A percentile compares a stretch with the other conserved stretches of the same genome.
These are phyloP conservation scores for Cheilosia impressa DNA, from an alignment of 2,888 invertebrate species.

Conservation along the genomic window DNA sequence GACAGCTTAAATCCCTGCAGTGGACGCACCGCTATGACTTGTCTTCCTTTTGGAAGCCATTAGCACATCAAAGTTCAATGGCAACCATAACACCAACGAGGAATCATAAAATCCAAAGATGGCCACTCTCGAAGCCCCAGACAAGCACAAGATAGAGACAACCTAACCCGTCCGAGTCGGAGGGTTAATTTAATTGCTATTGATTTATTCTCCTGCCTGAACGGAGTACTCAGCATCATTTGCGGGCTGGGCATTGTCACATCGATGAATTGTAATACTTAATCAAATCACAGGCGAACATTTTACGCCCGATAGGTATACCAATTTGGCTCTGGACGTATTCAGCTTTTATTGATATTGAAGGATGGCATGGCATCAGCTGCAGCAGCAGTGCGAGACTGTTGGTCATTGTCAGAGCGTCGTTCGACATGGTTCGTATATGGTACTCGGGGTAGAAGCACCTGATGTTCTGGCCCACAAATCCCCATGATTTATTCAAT, in stretches of 20 bases:
- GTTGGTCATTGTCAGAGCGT: conserved; percentile 39
- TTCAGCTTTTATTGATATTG: conserved; percentile 68
- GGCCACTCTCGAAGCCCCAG: conserved; percentile 5
- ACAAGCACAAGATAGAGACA: conserved; percentile 32
- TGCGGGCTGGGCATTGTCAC: conserved; percentile 63
- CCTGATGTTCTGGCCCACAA: conserved; percentile 39
- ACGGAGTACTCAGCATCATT: conserved; percentile 47
- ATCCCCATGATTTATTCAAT: conserved; percentile 69
- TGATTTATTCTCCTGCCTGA: conserved; percentile 61
- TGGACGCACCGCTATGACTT: neutral
- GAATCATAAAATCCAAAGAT: conserved; percentile 47
- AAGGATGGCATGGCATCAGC: conserved; percentile 39
- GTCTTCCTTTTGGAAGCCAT: conserved; percentile 1
- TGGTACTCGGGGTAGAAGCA: conserved; percentile 22
- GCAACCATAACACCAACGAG: conserved; percentile 12
- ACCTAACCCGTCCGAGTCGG: conserved; percentile 42
- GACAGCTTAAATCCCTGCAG: neutral
- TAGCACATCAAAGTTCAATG: conserved; percentile 33
- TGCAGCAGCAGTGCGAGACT: conserved; percentile 11
- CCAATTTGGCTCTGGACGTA: conserved; percentile 64
- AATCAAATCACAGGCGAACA: conserved; percentile 71
- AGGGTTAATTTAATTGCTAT: conserved; percentile 64
- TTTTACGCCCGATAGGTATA: conserved; percentile 71
- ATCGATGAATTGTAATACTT: conserved; percentile 72
- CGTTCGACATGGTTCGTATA: conserved; percentile 1